phyloP scores from a whole-genome alignment of 2,888 invertebrate genomes.

The Coenonympha glycerion region DNA sequence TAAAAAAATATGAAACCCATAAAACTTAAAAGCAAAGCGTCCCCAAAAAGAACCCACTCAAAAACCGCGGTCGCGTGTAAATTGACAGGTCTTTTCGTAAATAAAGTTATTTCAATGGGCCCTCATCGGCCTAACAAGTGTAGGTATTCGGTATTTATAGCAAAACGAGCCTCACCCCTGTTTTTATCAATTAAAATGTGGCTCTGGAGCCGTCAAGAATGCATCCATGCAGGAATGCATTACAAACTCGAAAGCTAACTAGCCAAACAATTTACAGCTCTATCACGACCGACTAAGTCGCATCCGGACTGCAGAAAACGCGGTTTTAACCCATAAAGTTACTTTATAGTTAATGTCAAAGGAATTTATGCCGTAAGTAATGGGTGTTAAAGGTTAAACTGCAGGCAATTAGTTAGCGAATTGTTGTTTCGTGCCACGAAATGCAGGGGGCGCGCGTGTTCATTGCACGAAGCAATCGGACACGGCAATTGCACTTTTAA shows the following conservation, averaged over 20 bases:
- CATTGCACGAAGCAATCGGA: conserved; percentile 39
- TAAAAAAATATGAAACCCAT: not conserved
- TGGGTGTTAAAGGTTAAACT: conserved; percentile 47
- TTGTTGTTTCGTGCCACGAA: conserved; percentile 33
- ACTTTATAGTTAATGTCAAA: conserved; percentile 36
- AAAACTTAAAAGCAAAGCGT: conserved; percentile 1
- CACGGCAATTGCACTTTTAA: conserved; percentile 28
- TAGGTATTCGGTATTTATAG: conserved; percentile 26
- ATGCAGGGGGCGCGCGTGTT: conserved; percentile 30
- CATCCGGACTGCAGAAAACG: conserved; percentile 23
- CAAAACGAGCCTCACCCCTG: conserved; percentile 41
- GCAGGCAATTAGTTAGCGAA: conserved; percentile 33
- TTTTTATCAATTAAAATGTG: conserved; percentile 59
- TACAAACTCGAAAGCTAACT: not conserved
- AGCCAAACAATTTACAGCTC: conserved; percentile 25
- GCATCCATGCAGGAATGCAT: conserved; percentile 30
- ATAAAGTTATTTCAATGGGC: conserved; percentile 29
- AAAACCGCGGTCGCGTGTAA: conserved; percentile 11
- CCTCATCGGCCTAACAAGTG: conserved; percentile 32
- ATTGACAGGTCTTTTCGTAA: conserved; percentile 26
- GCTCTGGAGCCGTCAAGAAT: conserved; percentile 35
- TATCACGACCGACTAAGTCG: conserved; percentile 18
- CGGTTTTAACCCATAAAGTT: conserved; percentile 11
- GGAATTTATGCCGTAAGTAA: conserved; percentile 47
- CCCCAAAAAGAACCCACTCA: conserved; percentile 13